Percentiles rank a stretch among this genome's conserved stretches.
Evolutionary conservation across 2,888 invertebrate genomes (phyloP).

Genomic region (Andrena dorsata): DNA sequence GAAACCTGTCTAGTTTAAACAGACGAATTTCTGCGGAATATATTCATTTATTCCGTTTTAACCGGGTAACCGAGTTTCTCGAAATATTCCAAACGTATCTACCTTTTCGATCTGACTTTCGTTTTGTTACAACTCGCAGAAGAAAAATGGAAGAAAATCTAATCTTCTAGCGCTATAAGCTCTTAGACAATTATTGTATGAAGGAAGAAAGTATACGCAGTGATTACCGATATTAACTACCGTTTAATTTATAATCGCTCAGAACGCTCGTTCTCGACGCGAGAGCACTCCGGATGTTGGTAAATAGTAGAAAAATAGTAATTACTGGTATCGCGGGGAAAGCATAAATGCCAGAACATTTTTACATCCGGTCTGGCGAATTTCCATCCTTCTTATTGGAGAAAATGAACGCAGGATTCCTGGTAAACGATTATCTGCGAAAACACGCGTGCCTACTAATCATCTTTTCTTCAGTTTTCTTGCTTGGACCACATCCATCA

Average conservation of each 20-base stretch:
- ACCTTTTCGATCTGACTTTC: slow-evolving; percentile 1
- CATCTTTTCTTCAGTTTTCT: neutral
- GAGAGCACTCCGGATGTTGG: slow-evolving; percentile 29
- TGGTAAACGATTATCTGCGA: neutral
- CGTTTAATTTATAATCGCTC: neutral
- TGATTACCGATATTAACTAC: neutral
- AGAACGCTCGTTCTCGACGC: neutral
- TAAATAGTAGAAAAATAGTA: slow-evolving; percentile 22
- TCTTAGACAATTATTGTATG: neutral
- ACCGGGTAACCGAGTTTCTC: slow-evolving; percentile 26
- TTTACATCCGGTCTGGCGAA: neutral
- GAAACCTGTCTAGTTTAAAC: neutral
- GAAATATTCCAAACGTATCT: slow-evolving; percentile 23
- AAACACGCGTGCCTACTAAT: neutral
- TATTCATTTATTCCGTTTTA: slow-evolving; percentile 11
- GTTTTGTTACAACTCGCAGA: neutral
- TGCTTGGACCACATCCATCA: neutral
- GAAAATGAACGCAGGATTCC: neutral
- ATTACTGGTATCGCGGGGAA: slow-evolving; percentile 26
- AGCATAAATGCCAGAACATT: slow-evolving; percentile 24
- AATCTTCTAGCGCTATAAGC: neutral
- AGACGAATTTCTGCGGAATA: neutral
- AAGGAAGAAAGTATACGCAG: slow-evolving; percentile 9
- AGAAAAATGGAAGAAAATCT: neutral
- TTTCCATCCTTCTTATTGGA: neutral